These are phyloP conservation scores for Ginglymostoma cirratum DNA, from an alignment of 2,113 vertebrate genomes.

Conservation along the genomic window DNA sequence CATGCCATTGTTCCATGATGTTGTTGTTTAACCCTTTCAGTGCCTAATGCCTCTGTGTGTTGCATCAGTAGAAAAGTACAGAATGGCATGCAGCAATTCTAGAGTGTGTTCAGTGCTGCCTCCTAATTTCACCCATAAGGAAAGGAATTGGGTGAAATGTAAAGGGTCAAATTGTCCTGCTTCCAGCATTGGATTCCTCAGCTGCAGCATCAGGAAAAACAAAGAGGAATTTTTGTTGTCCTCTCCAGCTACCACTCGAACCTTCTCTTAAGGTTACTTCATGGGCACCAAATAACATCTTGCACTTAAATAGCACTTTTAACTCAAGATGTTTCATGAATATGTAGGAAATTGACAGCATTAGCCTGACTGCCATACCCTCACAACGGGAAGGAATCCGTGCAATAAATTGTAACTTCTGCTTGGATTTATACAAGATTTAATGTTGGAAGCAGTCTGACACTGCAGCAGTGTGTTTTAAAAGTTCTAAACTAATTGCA, in stretches of 20 bases:
- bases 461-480: neutral
- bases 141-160: neutral
- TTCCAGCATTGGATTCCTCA: neutral
- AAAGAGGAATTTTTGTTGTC: neutral
- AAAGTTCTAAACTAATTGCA: neutral
- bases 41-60: neutral
- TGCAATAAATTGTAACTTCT: neutral
- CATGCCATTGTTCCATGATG: slow-evolving; percentile 31
- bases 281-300: neutral
- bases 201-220: neutral
- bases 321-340: neutral
- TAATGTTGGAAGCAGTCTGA: neutral
- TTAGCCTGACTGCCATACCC: neutral
- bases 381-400: neutral
- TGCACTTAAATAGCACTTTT: neutral
- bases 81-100: neutral
- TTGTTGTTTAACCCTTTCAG: neutral
- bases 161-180: neutral
- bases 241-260: neutral
- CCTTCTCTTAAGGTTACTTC: neutral
- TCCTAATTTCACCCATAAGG: neutral
- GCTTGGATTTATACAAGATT: neutral
- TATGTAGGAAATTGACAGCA: neutral
- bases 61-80: neutral
- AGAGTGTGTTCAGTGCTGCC: neutral